These are phyloP conservation scores for Laticauda laticaudata DNA, from an alignment of 2,113 vertebrate genomes.

Conservation along the genomic window DNA sequence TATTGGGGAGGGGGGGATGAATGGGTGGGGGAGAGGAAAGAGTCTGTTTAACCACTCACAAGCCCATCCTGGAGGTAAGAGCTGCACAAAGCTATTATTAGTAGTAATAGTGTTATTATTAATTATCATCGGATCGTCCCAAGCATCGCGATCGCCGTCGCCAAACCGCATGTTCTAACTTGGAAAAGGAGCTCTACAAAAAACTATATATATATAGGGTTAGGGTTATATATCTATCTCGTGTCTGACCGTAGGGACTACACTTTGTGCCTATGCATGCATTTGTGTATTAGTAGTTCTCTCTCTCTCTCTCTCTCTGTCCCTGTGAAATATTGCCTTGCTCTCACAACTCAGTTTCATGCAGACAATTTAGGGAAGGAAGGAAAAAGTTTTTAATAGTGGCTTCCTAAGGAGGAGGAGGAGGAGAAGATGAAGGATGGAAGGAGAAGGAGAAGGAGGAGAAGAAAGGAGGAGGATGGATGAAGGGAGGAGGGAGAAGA, in stretches of 20 bases:
- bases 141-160: not conserved
- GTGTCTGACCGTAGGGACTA: constrained; percentile 80
- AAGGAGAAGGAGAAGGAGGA: not conserved
- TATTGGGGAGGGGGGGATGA: constrained; percentile 58
- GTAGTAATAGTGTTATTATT: not conserved
- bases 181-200: constrained; percentile 59
- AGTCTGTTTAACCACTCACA: constrained; percentile 87
- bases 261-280: constrained; percentile 44
- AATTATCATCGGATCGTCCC: not conserved
- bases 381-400: constrained; percentile 76
- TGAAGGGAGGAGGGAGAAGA: constrained; percentile 44
- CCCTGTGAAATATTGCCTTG: no score
- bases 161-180: constrained; percentile 75
- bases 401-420: not conserved
- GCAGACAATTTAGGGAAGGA: constrained; percentile 75
- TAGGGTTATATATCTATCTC: constrained; percentile 1
- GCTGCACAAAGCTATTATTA: constrained; percentile 46
- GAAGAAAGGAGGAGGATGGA: not conserved
- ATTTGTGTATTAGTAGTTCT: not conserved
- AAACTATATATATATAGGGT: no score
- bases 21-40: constrained; percentile 36
- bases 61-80: constrained; percentile 76
- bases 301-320: no score
- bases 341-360: constrained; percentile 74
- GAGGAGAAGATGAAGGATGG: not conserved